Base-by-base conservation (phyloP, 1,140 invertebrate genomes). In the Drosophila virilis region DNA sequence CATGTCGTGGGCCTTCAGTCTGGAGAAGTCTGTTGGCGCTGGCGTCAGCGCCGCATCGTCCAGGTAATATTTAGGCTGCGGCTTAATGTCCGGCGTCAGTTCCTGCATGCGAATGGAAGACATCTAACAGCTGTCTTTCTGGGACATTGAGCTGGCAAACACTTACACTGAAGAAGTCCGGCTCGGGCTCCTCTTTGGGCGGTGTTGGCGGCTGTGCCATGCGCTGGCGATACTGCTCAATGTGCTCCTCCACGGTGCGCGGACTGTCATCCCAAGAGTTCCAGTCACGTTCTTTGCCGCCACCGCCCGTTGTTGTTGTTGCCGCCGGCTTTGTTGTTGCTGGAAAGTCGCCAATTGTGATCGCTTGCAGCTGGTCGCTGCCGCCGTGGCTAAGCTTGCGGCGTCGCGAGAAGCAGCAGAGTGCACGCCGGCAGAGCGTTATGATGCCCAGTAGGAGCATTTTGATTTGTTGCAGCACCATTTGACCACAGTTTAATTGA, bases 191-290 rank as follows among this genome's bases (percentile, higher is more conserved):
- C 62, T 86, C 80, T 51, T 86, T 80, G 32, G 83, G 78, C 40
- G 91, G 89, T 32, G 91, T 92, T 7, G 85, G 76, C 2, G 91
- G 91, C 48, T 92, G 82, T 0, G 90, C 86, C 72, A 92, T 80
- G 9, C 82, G 80, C 54, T 92, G 84, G 42, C 92, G 76, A 62
- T 92, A 92, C 55, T 91, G 91, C 48, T 92, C 92, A n/a, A 92
- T 92, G 58, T 92, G 91, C 58, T 92, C 92, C 62, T 91, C 84
- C 6, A 92, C 91, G 6, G 91, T 92, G 0, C 88, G 77, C 1
- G 92, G 92, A 61, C 84, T 86, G 55, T 92, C 91, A 50, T 92
- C 92, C 92, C 92, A 92, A 2, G 84, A 90, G 59, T 92, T 92
- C 92, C 92, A 92, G 71, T 92, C 92, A 0, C 90, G 79, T 8